Percentiles rank a stretch among this genome's conserved stretches.
Conservation (phyloP, 2,113 vertebrate genomes). For the Ptyas mucosa region DNA sequence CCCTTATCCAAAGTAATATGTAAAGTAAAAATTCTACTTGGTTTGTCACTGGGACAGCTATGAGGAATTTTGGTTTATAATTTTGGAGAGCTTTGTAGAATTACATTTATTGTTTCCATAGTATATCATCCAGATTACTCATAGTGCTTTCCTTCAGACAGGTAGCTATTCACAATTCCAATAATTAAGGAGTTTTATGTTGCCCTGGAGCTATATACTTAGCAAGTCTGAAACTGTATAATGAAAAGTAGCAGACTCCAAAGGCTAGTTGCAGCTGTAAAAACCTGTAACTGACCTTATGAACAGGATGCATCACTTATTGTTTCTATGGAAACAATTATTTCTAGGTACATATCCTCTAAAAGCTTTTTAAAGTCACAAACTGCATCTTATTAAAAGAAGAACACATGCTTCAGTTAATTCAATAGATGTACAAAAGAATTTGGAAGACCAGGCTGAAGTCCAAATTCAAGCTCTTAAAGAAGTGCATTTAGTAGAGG, state of each 20-base stretch:
- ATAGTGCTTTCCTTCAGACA: background rate
- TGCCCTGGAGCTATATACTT: slow-evolving; percentile 9
- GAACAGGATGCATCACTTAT: background rate
- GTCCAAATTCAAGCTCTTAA: background rate
- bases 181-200: background rate
- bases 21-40: background rate
- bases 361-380: slow-evolving; percentile 5
- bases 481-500: background rate
- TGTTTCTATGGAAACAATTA: slow-evolving; percentile 5
- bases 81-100: background rate
- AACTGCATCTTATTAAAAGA: background rate
- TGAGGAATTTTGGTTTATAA: background rate
- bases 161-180: slow-evolving; percentile 15
- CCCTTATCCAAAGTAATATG: background rate
- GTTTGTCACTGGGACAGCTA: background rate
- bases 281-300: slow-evolving; percentile 8
- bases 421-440: background rate
- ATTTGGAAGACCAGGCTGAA: background rate
- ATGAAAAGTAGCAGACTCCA: slow-evolving; percentile 3
- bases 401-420: background rate
- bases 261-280: slow-evolving; percentile 1
- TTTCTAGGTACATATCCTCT: background rate
- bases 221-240: background rate
- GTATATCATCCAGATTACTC: slow-evolving; percentile 7
- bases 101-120: background rate